Conservation (phyloP, 1,140 invertebrate species). For the Mizuhopecten yessoensis region DNA sequence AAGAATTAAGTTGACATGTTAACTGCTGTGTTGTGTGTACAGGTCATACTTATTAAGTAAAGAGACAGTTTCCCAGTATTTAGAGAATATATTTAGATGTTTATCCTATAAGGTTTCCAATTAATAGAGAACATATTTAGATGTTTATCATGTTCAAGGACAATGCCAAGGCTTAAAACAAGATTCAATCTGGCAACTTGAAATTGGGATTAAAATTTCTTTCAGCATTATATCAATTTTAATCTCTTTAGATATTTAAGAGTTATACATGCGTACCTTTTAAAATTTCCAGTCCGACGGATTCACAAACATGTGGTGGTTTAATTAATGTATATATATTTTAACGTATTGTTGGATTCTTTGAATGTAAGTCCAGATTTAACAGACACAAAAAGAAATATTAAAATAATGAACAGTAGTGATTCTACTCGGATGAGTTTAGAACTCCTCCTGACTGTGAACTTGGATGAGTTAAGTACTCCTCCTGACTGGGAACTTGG, state of each 20-base stretch:
- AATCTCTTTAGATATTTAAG: constrained; percentile 30
- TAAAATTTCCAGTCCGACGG: neutral
- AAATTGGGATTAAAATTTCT: constrained; percentile 17
- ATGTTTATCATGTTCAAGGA: constrained; percentile 18
- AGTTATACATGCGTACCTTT: neutral
- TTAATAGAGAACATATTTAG: neutral
- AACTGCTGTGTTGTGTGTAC: too few species aligned
- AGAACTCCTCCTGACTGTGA: too few species aligned
- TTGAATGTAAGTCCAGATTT: neutral
- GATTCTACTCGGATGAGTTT: too few species aligned
- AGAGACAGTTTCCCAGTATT: too few species aligned
- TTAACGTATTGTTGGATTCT: neutral
- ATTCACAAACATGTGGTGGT: neutral
- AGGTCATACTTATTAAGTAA: too few species aligned
- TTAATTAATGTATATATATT: neutral
- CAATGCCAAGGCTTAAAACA: neutral
- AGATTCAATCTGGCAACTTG: neutral
- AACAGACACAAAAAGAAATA: too few species aligned
- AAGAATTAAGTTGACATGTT: too few species aligned
- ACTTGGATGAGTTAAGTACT: too few species aligned
- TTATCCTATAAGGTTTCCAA: neutral
- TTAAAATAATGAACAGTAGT: too few species aligned
- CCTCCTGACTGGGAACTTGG: too few species aligned
- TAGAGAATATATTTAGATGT: neutral
- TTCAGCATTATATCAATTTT: neutral